Evolutionary conservation across 53 echinoderm and acorn worm genomes (phyloP).

Genomic region (Hippasteria phrygiana): DNA sequence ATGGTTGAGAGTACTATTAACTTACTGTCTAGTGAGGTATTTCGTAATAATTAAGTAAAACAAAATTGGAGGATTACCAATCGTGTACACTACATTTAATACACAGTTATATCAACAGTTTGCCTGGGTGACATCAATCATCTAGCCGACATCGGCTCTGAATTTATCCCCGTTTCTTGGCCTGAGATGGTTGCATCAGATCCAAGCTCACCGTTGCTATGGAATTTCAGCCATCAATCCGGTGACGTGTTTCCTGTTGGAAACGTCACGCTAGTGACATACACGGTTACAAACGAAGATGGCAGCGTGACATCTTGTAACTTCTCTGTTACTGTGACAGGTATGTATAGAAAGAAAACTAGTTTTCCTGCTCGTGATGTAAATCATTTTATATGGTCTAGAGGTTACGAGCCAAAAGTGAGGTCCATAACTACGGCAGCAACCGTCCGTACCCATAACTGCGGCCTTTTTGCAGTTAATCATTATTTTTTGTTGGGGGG

Average conservation of each 20-base stretch:
- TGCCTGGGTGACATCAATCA: not conserved
- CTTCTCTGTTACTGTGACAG: constrained; percentile 45
- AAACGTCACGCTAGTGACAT: constrained; percentile 20
- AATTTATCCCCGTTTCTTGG: not conserved
- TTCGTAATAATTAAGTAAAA: too few species aligned
- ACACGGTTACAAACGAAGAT: constrained; percentile 8
- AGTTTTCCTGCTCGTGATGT: not conserved
- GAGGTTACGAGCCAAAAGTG: not conserved
- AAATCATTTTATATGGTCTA: not conserved
- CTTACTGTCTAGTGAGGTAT: too few species aligned
- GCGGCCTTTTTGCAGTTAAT: not conserved
- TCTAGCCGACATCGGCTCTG: not conserved
- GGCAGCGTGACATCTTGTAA: constrained; percentile 25
- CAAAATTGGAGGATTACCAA: too few species aligned
- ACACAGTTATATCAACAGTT: not conserved
- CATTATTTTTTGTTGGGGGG: not conserved
- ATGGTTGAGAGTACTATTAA: too few species aligned
- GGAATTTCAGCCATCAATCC: not conserved
- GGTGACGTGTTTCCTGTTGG: constrained; percentile 44
- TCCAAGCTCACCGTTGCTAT: not conserved
- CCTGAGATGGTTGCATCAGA: not conserved
- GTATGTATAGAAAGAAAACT: not conserved
- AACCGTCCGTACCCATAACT: too few species aligned
- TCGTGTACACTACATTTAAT: too few species aligned
- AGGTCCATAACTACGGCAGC: too few species aligned